These are phyloP conservation scores for Melanchra persicariae DNA, from an alignment of 2,888 invertebrate genomes.

Conservation along the genomic window DNA sequence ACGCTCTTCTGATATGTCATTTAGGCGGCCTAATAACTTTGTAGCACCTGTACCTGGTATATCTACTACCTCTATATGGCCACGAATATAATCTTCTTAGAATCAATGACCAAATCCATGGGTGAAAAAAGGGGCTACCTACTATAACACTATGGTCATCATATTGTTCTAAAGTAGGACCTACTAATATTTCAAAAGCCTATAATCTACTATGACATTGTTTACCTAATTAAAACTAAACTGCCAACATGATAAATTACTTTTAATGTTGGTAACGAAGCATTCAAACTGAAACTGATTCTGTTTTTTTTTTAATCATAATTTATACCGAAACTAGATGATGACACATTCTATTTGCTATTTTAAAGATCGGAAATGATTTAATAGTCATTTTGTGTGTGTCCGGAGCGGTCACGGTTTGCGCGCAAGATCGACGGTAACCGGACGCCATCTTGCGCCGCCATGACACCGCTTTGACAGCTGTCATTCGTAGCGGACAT, in stretches of 20 bases:
- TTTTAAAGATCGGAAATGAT: conserved; percentile 86
- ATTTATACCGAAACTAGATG: conserved; percentile 52
- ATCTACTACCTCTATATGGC: too few relatives aligned
- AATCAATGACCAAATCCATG: too few relatives aligned
- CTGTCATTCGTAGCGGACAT: conserved; percentile 88
- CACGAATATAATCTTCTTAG: too few relatives aligned
- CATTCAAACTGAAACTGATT: conserved; percentile 34
- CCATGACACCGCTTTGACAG: conserved; percentile 89
- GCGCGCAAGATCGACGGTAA: conserved; percentile 85
- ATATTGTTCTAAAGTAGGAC: background rate
- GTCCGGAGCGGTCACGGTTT: conserved; percentile 78
- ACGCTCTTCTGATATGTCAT: too few relatives aligned
- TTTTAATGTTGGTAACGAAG: conserved; percentile 21
- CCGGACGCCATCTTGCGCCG: conserved; percentile 88
- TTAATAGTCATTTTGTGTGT: conserved; percentile 82
- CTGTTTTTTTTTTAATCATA: conserved; percentile 28
- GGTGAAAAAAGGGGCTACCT: too few relatives aligned
- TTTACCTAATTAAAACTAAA: conserved; percentile 30
- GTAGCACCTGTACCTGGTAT: too few relatives aligned
- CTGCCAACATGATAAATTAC: conserved; percentile 46
- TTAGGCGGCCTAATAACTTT: too few relatives aligned
- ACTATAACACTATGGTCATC: too few relatives aligned
- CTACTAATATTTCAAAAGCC: conserved; percentile 31
- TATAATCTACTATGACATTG: background rate
- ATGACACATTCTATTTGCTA: conserved; percentile 74